A percentile compares a stretch with the other conserved stretches of the same genome.
Evolutionary conservation across 2,113 vertebrate genomes (phyloP).

Genomic region (Pangasianodon gigas): DNA sequence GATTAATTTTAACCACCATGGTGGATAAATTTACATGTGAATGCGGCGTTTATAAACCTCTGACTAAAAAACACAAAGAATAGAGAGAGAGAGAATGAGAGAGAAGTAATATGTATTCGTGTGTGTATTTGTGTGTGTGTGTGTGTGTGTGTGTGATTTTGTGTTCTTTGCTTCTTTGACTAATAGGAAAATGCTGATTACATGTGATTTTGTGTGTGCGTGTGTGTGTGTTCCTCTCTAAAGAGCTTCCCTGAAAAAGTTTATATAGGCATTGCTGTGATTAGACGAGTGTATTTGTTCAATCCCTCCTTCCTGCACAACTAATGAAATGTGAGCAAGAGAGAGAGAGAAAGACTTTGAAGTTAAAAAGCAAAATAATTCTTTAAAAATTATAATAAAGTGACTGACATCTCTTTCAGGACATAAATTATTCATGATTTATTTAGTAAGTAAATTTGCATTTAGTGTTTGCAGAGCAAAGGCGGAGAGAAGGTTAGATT

Average conservation of each 20-base stretch:
- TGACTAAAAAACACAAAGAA: neutral
- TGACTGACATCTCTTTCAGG: conserved; percentile 69
- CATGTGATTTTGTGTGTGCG: neutral
- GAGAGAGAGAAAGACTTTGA: conserved; percentile 25
- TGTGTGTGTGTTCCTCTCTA: neutral
- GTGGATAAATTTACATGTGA: conserved; percentile 35
- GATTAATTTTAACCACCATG: conserved; percentile 24
- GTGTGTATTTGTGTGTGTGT: neutral
- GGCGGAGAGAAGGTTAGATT: conserved; percentile 38
- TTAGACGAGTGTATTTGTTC: conserved; percentile 34
- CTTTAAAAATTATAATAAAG: conserved; percentile 75
- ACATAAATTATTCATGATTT: conserved; percentile 72
- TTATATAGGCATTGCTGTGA: conserved; percentile 19
- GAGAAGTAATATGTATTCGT: neutral
- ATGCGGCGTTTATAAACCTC: conserved; percentile 20
- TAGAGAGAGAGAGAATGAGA: neutral
- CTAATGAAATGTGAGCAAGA: conserved; percentile 28
- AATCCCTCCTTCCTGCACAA: neutral
- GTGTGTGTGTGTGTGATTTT: conserved; percentile 7
- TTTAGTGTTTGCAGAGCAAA: conserved; percentile 50
- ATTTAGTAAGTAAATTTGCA: conserved; percentile 64
- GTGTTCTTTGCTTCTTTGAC: neutral
- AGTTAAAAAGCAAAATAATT: conserved; percentile 55
- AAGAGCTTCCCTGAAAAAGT: neutral
- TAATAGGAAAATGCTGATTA: conserved; percentile 14